Conservation (phyloP, 2,888 invertebrate genomes). For the Morpho achilles region DNA sequence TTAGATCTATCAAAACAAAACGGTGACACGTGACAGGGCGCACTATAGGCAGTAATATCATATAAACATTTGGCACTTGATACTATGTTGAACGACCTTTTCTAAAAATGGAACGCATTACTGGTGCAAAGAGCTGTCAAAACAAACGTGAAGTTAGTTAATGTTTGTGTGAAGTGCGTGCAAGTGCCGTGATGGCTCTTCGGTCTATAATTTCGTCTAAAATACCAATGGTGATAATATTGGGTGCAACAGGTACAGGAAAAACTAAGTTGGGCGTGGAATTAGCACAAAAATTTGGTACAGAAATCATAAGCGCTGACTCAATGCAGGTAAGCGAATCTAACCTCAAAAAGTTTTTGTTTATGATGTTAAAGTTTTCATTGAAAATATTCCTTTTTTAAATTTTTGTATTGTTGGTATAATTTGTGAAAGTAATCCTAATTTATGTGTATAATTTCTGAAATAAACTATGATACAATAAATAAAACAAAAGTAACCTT, state of each 20-base stretch:
- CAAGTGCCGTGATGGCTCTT: conserved; percentile 57
- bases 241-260: conserved; percentile 98
- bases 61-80: conserved; percentile 14
- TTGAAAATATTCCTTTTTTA: too few relatives aligned
- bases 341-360: conserved; percentile 50
- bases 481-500: too few relatives aligned
- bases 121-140: conserved; percentile 31
- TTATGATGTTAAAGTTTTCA: conserved; percentile 1
- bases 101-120: conserved; percentile 31
- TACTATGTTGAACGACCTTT: conserved; percentile 20
- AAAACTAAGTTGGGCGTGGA: conserved; percentile 97
- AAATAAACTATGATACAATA: too few relatives aligned
- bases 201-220: conserved; percentile 57
- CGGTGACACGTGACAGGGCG: conserved; percentile 17
- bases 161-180: conserved; percentile 48
- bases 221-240: conserved; percentile 89
- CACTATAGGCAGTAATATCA: conserved; percentile 19
- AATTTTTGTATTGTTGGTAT: too few relatives aligned
- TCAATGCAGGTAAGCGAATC: conserved; percentile 93
- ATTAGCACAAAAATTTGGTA: conserved; percentile 89
- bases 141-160: conserved; percentile 61
- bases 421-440: too few relatives aligned
- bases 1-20: conserved; percentile 20
- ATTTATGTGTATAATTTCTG: too few relatives aligned
- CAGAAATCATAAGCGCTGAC: conserved; percentile 98